Percentiles rank a stretch among this genome's conserved stretches.
phyloP scores from a whole-genome alignment of 1,140 invertebrate species.

The Dendroctonus valens region DNA sequence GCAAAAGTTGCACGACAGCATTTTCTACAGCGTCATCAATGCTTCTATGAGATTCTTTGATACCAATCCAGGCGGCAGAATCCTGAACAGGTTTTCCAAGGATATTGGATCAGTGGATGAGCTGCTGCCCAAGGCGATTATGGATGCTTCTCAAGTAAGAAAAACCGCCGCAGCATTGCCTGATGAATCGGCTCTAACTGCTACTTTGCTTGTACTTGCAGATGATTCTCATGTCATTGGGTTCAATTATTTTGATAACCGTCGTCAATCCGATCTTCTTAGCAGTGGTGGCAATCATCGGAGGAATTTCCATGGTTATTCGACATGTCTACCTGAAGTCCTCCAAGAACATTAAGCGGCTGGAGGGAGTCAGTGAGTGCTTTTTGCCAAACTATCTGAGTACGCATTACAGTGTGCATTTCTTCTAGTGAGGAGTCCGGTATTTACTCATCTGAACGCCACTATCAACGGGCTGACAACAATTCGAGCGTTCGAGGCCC shows the following conservation, averaged over 20 bases:
- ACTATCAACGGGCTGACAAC: conserved; percentile 77
- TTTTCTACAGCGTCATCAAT: conserved; percentile 62
- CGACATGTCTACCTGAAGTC: conserved; percentile 61
- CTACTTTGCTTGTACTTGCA: conserved; percentile 44
- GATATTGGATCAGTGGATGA: conserved; percentile 66
- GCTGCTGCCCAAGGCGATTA: conserved; percentile 60
- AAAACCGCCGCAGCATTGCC: too few relatives aligned
- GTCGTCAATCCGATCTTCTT: conserved; percentile 63
- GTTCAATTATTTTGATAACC: conserved; percentile 57
- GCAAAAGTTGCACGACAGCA: conserved; percentile 65
- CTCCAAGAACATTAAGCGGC: conserved; percentile 64
- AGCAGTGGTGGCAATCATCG: conserved; percentile 59
- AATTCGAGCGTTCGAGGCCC: conserved; percentile 70
- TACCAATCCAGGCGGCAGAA: conserved; percentile 68
- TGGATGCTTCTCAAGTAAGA: conserved; percentile 63
- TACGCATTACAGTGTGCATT: not conserved
- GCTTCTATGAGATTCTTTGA: conserved; percentile 82
- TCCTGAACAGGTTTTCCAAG: conserved; percentile 49
- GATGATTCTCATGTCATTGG: conserved; percentile 55
- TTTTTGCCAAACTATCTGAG: not conserved
- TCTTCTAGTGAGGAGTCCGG: conserved; percentile 69
- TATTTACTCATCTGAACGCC: conserved; percentile 78
- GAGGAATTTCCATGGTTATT: conserved; percentile 57
- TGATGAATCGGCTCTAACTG: too few relatives aligned
- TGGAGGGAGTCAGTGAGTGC: conserved; percentile 63